phyloP scores from a whole-genome alignment of 2,113 vertebrate genomes.

The Catharus minimus region DNA sequence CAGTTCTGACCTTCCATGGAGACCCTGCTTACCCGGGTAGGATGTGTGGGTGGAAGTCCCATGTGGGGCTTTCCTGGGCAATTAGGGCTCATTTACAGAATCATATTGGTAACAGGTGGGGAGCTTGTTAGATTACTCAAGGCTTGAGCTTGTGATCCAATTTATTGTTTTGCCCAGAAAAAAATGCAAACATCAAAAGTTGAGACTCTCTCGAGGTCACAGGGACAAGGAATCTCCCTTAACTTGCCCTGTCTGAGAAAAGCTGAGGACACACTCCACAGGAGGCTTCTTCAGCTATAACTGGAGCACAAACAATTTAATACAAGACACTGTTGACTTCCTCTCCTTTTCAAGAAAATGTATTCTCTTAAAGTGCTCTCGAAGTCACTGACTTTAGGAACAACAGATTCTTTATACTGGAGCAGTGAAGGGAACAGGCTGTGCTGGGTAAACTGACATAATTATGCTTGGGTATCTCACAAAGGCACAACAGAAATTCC shows the following conservation, averaged over 20 bases:
- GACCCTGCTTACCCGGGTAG: not conserved
- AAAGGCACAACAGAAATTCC: not conserved
- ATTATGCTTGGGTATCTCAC: not conserved
- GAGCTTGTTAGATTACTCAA: not conserved
- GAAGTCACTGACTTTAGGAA: not conserved
- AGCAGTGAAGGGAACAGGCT: not conserved
- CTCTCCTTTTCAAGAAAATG: not conserved
- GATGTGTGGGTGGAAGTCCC: not conserved
- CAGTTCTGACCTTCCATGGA: not conserved
- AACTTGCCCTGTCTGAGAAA: not conserved
- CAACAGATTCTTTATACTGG: not conserved
- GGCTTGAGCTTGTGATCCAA: not conserved
- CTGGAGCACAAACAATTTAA: not conserved
- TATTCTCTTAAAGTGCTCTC: not conserved
- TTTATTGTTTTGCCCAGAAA: not conserved
- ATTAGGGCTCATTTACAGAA: not conserved
- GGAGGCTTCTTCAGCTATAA: not conserved
- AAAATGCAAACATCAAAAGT: not conserved
- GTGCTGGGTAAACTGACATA: not conserved
- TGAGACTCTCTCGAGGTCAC: not conserved
- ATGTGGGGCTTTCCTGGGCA: not conserved
- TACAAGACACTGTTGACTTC: not conserved
- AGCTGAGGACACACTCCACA: not conserved
- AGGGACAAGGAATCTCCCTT: not conserved
- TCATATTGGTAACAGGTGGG: not conserved